These are phyloP conservation scores for Siniperca chuatsi DNA, from an alignment of 2,113 vertebrate genomes.

Conservation along the genomic window DNA sequence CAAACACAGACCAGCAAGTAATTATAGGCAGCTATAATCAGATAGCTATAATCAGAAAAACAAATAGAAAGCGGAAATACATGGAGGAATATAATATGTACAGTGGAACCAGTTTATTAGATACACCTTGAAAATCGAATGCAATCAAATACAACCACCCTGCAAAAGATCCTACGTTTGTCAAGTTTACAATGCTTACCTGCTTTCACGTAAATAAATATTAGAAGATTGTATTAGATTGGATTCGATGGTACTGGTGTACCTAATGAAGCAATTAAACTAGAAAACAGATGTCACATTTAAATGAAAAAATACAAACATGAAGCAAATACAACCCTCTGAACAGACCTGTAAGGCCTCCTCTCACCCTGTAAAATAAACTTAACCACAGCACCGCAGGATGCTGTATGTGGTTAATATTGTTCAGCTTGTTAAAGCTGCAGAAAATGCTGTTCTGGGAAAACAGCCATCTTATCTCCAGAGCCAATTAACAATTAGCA, in stretches of 20 bases:
- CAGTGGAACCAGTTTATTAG: background rate
- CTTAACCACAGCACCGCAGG: background rate
- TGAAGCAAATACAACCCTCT: background rate
- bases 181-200: background rate
- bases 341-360: background rate
- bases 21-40: background rate
- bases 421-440: conserved; percentile 31
- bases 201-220: background rate
- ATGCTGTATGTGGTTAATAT: conserved; percentile 4
- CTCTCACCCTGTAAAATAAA: conserved; percentile 1
- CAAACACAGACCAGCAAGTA: background rate
- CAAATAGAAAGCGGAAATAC: background rate
- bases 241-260: background rate
- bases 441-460: conserved; percentile 43
- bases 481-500: conserved; percentile 55
- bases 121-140: background rate
- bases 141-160: background rate
- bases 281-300: background rate
- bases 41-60: background rate
- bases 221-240: background rate
- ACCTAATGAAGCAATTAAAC: background rate
- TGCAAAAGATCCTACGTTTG: background rate
- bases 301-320: background rate
- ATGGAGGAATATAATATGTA: background rate
- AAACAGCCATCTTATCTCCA: conserved; percentile 57